Evolutionary conservation across 1,140 invertebrate genomes (phyloP).

Genomic region (Aleiodes sp.): DNA sequence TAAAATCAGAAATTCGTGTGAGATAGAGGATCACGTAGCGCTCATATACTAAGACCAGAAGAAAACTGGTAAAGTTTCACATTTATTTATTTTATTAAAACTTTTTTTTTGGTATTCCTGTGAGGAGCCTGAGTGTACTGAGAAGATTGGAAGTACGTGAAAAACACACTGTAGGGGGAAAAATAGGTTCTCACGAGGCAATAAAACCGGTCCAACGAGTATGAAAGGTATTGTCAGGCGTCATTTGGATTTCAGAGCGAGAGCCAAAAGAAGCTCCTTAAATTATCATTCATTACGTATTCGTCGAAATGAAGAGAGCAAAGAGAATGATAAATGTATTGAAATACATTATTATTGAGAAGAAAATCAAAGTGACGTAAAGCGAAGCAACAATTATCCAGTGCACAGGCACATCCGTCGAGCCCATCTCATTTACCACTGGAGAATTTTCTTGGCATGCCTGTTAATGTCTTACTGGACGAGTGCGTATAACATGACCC

Average conservation of each 20-base stretch:
- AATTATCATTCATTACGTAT: neutral
- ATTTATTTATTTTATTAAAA: constrained; percentile 35
- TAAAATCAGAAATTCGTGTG: neutral
- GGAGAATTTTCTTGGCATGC: constrained; percentile 7
- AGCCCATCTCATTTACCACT: constrained; percentile 5
- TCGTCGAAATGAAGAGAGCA: neutral
- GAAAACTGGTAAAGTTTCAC: neutral
- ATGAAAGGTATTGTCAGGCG: constrained; percentile 2
- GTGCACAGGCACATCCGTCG: neutral
- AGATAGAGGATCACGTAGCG: neutral
- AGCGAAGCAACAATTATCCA: neutral
- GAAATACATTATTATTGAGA: neutral
- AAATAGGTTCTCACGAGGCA: constrained; percentile 20
- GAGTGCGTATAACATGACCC: constrained; percentile 18
- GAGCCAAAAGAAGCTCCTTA: neutral
- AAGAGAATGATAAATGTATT: neutral
- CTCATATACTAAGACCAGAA: constrained; percentile 21
- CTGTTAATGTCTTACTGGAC: constrained; percentile 13
- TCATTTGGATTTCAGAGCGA: neutral
- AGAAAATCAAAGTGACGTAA: neutral
- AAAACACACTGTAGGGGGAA: neutral
- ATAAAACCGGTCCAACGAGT: constrained; percentile 25
- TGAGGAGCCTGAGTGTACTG: neutral
- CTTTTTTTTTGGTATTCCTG: neutral
- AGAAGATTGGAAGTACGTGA: constrained; percentile 2